These are phyloP conservation scores for Fratercula arctica DNA, from an alignment of 2,797 vertebrate genomes.

Conservation along the genomic window DNA sequence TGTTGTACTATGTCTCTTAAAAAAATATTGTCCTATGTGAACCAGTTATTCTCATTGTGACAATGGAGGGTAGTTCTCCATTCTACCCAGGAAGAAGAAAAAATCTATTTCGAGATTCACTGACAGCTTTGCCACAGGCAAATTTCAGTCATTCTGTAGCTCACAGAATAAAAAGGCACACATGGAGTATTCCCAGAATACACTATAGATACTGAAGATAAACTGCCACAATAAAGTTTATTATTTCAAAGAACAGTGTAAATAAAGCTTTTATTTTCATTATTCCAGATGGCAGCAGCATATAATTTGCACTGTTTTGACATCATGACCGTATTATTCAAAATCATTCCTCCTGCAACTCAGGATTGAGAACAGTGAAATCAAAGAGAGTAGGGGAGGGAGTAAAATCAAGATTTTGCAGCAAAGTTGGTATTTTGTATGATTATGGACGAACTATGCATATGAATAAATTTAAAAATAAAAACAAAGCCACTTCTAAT, in stretches of 20 bases:
- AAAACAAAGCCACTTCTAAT: slow-evolving; percentile 1
- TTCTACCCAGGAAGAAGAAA: not conserved
- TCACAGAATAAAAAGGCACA: slow-evolving; percentile 49
- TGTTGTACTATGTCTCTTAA: not conserved
- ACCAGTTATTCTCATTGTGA: not conserved
- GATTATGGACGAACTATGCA: slow-evolving; percentile 6
- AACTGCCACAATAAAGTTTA: slow-evolving; percentile 43
- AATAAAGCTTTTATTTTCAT: slow-evolving; percentile 72
- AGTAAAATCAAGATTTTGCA: slow-evolving; percentile 49
- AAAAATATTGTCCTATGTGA: not conserved
- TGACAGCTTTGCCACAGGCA: slow-evolving; percentile 32
- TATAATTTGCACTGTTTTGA: slow-evolving; percentile 71
- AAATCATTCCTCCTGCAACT: slow-evolving; percentile 53
- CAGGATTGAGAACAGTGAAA: slow-evolving; percentile 57
- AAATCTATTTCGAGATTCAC: not conserved
- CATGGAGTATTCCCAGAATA: slow-evolving; percentile 39
- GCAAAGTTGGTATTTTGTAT: not conserved
- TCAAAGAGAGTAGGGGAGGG: not conserved
- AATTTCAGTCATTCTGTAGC: slow-evolving; percentile 30
- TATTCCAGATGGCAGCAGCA: slow-evolving; percentile 67
- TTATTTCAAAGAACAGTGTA: slow-evolving; percentile 68
- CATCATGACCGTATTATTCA: slow-evolving; percentile 65
- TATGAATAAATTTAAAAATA: slow-evolving; percentile 35
- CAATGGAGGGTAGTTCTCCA: not conserved
- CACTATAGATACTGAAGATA: slow-evolving; percentile 40